Evolutionary conservation across 2,888 invertebrate genomes (phyloP).

Genomic region (Yponomeuta evonymella): DNA sequence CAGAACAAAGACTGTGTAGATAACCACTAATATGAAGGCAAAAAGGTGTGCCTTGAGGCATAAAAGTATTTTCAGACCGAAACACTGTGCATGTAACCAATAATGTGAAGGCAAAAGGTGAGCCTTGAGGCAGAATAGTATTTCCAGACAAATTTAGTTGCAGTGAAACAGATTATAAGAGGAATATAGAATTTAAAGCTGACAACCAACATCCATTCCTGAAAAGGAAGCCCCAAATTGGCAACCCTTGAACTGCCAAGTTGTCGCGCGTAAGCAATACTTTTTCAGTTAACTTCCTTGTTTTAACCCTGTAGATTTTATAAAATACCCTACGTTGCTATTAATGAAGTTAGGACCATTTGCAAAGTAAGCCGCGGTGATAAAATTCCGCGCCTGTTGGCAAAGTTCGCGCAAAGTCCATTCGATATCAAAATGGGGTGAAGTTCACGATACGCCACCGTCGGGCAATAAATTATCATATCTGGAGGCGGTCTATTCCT

Average conservation of each 20-base stretch:
- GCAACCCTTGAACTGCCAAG: neutral
- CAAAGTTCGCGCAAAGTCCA: conserved; percentile 34
- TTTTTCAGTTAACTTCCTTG: neutral
- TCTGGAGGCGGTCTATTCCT: neutral
- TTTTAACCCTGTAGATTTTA: neutral
- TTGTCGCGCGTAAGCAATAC: neutral
- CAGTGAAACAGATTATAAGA: no score
- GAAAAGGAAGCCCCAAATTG: no score
- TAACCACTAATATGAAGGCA: no score
- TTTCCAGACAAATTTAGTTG: no score
- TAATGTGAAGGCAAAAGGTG: no score
- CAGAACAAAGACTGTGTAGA: no score
- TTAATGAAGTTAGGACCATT: conserved; percentile 9
- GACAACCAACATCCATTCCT: no score
- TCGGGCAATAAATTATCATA: conserved; percentile 32
- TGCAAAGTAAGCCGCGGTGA: conserved; percentile 22
- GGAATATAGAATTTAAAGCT: no score
- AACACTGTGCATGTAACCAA: no score
- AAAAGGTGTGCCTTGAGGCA: no score
- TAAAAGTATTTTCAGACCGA: no score
- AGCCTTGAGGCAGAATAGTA: no score
- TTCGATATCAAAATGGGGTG: conserved; percentile 23
- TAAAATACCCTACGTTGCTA: neutral
- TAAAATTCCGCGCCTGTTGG: conserved; percentile 37
- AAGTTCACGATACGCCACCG: conserved; percentile 30